These are phyloP conservation scores for Petrocephalus schoutedeni DNA, from an alignment of 2,797 vertebrate species.

Conservation along the genomic window DNA sequence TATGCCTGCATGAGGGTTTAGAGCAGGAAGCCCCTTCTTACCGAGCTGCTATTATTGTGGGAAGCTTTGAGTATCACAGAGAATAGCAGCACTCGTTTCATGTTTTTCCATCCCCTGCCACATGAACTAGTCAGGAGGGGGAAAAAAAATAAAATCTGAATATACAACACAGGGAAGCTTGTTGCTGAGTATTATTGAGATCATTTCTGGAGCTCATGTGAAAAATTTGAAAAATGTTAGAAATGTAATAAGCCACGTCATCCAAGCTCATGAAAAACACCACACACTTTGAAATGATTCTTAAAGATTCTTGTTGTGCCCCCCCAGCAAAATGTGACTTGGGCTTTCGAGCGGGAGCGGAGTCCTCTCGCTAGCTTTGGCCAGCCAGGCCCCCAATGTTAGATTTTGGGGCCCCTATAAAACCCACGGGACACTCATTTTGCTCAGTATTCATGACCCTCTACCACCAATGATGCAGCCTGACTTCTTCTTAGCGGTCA, in stretches of 20 bases:
- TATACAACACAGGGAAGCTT: not conserved
- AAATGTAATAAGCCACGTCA: not conserved
- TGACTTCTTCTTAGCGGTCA: not conserved
- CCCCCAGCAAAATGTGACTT: not conserved
- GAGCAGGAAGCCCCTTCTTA: not conserved
- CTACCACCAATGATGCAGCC: not conserved
- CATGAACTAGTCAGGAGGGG: not conserved
- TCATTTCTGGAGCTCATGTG: not conserved
- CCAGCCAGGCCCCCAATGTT: not conserved
- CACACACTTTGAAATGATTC: not conserved
- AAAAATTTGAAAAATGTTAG: not conserved
- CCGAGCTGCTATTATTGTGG: not conserved
- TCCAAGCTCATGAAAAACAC: not conserved
- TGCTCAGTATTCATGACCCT: not conserved
- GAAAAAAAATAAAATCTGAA: not conserved
- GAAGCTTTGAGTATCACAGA: not conserved
- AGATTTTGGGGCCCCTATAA: not conserved
- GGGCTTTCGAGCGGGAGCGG: not conserved
- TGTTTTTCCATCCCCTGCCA: not conserved
- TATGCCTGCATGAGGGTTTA: not conserved
- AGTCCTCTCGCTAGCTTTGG: not conserved
- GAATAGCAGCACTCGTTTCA: not conserved
- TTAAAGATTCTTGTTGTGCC: not conserved
- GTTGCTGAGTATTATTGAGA: not conserved
- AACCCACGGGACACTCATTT: not conserved